phyloP scores from a whole-genome alignment of 2,797 vertebrate species.

The Vireo griseus region DNA sequence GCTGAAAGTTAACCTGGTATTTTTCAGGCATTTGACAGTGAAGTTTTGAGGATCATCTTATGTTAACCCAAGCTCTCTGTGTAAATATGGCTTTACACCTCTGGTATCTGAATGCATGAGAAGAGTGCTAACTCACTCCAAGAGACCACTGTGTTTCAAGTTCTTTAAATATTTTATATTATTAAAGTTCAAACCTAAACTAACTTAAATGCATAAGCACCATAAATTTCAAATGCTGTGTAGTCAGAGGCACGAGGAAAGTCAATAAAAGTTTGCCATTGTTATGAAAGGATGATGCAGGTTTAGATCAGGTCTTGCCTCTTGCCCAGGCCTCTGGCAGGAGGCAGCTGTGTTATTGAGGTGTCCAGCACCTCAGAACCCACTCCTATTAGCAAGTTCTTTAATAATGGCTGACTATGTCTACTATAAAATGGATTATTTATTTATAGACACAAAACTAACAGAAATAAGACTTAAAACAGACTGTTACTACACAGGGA shows the following conservation, averaged over 20 bases:
- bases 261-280: not conserved
- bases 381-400: too few relatives aligned
- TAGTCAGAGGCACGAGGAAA: not conserved
- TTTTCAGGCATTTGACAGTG: not conserved
- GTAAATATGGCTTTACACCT: not conserved
- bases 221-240: not conserved
- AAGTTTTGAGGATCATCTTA: not conserved
- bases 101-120: not conserved
- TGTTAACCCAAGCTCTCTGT: not conserved
- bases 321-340: too few relatives aligned
- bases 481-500: too few relatives aligned
- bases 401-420: too few relatives aligned
- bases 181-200: not conserved
- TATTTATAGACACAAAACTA: too few relatives aligned
- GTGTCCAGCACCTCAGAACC: too few relatives aligned
- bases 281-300: too few relatives aligned
- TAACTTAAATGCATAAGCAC: not conserved
- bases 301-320: too few relatives aligned
- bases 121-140: not conserved
- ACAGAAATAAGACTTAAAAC: too few relatives aligned
- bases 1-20: not conserved
- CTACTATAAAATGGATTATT: too few relatives aligned
- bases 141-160: rapidly evolving
- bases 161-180: not conserved
- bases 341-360: too few relatives aligned